A percentile compares a stretch with the other conserved stretches of the same genome.
Evolutionary conservation across 2,888 invertebrate genomes (phyloP).

Genomic region (Ophion ventricosus): DNA sequence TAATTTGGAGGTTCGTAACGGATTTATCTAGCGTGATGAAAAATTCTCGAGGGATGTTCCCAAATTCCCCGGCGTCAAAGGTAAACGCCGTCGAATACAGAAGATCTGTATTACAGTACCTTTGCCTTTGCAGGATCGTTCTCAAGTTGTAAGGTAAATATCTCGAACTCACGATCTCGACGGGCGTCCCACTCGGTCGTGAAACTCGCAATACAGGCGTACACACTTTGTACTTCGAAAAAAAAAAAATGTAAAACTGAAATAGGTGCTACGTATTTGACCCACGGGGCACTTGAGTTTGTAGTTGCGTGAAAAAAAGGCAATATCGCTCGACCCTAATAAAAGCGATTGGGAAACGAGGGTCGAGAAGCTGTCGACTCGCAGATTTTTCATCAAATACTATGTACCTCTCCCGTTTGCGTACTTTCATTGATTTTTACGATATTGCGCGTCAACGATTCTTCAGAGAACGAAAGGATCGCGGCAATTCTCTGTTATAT

Average conservation of each 20-base stretch:
- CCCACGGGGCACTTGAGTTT: not conserved
- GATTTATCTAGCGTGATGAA: no score
- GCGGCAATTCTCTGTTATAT: not conserved
- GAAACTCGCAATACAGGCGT: constrained; percentile 12
- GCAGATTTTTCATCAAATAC: constrained; percentile 32
- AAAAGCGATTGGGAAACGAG: constrained; percentile 9
- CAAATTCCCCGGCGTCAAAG: no score
- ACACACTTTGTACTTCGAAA: constrained; percentile 33
- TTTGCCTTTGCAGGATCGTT: not conserved
- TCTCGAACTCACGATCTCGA: not conserved
- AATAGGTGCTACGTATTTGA: not conserved
- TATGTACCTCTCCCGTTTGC: not conserved
- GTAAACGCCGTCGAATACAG: not conserved
- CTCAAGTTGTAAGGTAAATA: not conserved
- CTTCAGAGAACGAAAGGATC: not conserved
- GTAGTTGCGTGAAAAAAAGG: not conserved
- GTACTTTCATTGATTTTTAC: constrained; percentile 33
- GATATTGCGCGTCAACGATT: constrained; percentile 9
- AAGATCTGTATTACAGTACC: not conserved
- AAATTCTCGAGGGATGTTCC: not conserved
- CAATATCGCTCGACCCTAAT: constrained; percentile 30
- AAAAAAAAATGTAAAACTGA: not conserved
- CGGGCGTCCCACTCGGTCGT: not conserved
- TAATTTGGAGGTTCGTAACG: not conserved
- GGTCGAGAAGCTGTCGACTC: constrained; percentile 25